Evolutionary conservation across 2,113 vertebrate genomes (phyloP).

Genomic region (Platanista minor): DNA sequence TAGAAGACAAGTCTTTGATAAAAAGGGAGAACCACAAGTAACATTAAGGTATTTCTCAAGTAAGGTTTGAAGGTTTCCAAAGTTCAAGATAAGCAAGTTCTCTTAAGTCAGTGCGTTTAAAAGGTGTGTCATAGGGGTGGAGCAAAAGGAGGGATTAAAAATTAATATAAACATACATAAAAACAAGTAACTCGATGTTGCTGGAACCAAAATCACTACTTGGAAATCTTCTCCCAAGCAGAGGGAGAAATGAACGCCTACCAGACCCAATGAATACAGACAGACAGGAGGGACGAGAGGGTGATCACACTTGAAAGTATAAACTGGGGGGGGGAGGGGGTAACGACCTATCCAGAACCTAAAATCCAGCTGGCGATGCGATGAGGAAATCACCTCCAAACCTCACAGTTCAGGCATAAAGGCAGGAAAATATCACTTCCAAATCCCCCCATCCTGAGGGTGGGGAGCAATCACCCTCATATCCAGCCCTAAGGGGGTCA

Average conservation of each 20-base stretch:
- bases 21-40: not conserved
- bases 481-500: not conserved
- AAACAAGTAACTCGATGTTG: not conserved
- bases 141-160: constrained; percentile 24
- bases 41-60: constrained; percentile 21
- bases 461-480: not conserved
- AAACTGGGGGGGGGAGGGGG: not conserved
- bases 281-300: not conserved
- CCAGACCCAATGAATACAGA: not conserved
- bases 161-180: not conserved
- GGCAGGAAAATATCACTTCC: constrained; percentile 45
- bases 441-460: not conserved
- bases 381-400: not conserved
- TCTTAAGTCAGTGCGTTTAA: constrained; percentile 46
- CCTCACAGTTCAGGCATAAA: not conserved
- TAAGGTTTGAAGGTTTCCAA: constrained; percentile 44
- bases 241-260: not conserved
- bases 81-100: constrained; percentile 61
- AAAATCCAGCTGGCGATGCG: not conserved
- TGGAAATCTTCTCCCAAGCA: not conserved
- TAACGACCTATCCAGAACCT: constrained; percentile 4
- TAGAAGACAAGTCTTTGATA: not conserved
- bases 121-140: constrained; percentile 62
- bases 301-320: not conserved
- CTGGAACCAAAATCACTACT: not conserved